Evolutionary conservation across 2,797 vertebrate genomes (phyloP).

Genomic region (Chrosomus eos): DNA sequence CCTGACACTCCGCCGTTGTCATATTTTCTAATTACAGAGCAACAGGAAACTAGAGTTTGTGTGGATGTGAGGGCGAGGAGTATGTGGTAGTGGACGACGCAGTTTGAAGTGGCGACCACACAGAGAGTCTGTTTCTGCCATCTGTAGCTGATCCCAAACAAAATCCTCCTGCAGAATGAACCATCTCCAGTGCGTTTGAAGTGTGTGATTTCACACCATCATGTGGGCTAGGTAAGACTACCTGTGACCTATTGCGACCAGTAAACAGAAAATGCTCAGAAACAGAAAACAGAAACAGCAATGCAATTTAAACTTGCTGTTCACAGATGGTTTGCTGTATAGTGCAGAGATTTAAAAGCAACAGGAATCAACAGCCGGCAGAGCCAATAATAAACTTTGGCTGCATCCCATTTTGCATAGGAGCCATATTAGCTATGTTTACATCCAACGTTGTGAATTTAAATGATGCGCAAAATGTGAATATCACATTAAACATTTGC

Average conservation of each 20-base stretch:
- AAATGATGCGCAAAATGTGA: no score
- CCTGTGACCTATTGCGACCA: background rate
- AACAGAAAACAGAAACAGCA: background rate
- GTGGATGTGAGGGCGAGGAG: background rate
- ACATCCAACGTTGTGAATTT: background rate
- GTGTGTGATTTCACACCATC: constrained; percentile 10
- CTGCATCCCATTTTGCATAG: background rate
- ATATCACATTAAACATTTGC: no score
- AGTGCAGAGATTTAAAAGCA: background rate
- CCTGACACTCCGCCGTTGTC: constrained; percentile 23
- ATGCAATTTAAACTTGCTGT: background rate
- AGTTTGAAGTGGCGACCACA: background rate
- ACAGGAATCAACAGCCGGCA: background rate
- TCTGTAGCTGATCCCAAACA: background rate
- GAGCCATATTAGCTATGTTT: background rate
- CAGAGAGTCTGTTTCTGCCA: constrained; percentile 1
- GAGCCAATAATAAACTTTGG: background rate
- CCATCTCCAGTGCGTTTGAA: background rate
- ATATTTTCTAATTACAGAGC: constrained; percentile 33
- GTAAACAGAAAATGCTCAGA: background rate
- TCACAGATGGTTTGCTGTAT: background rate
- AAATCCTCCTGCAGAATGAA: background rate
- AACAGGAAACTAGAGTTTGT: background rate
- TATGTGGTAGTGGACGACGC: background rate
- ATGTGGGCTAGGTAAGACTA: background rate